Percentiles rank a stretch among this genome's conserved stretches.
Evolutionary conservation across 2,113 vertebrate species (phyloP).

Genomic region (Arizona elegans): DNA sequence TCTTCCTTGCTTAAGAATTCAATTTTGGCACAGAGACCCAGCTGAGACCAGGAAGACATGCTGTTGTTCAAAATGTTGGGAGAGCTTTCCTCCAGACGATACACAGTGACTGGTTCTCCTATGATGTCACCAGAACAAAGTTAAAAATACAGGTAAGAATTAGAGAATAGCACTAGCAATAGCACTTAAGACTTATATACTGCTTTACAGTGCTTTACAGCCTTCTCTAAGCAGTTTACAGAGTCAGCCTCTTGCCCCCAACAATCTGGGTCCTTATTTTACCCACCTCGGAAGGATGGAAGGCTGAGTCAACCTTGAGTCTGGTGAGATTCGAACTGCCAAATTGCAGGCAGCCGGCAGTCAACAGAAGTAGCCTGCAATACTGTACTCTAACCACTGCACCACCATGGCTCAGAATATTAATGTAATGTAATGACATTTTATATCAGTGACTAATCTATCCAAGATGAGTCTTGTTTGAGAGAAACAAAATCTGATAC

Average conservation of each 20-base stretch:
- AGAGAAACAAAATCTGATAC: not conserved
- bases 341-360: too few species aligned
- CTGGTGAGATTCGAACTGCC: too few species aligned
- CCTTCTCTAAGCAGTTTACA: too few species aligned
- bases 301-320: too few species aligned
- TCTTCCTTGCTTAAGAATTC: slow-evolving; percentile 98
- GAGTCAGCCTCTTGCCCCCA: too few species aligned
- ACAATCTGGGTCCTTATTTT: too few species aligned
- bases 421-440: not conserved
- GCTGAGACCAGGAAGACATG: slow-evolving; percentile 98
- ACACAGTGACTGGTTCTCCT: slow-evolving; percentile 97
- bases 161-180: not conserved
- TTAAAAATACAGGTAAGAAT: not conserved
- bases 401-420: too few species aligned
- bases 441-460: not conserved
- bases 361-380: too few species aligned
- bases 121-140: not conserved
- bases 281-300: too few species aligned
- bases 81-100: slow-evolving; percentile 95
- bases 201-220: too few species aligned
- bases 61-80: slow-evolving; percentile 97
- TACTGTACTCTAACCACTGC: too few species aligned
- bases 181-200: too few species aligned
- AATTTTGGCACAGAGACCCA: slow-evolving; percentile 96
- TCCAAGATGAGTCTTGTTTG: not conserved